Evolutionary conservation across 92 coral and sea anemone genomes (phyloP), one percentile per base, ranked within the genome.

Genomic region (Palythoa grandis): DNA sequence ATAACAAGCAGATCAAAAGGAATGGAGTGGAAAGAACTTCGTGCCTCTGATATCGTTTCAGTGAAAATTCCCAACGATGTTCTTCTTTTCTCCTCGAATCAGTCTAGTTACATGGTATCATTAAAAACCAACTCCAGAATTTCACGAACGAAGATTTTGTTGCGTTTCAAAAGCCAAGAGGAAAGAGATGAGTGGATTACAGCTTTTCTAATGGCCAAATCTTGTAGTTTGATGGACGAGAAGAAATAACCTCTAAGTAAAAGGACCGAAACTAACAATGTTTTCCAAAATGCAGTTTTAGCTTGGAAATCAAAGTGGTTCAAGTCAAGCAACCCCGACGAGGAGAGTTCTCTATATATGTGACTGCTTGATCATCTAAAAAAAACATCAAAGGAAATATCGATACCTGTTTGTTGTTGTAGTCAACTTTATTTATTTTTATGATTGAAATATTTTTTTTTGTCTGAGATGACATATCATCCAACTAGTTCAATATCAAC

Each of bases 171-270:
- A 47, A 22, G 60, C 22, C 85, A 80, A 19, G 85, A 80, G 15
- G 85, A 80, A 68, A 80, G 85, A 23, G 85, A 80, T 53, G 85
- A 66, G 58, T 80, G 85, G 85, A 66, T 80, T 23, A 80, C 85
- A 14, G 74, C 74, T n/a, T 68, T 80, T 65, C 47, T 80, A 3
- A 80, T 80, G 85, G 85, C 85, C 57, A 80, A 80, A 24, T 80
- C 85, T 15, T 80, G 74, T 38, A 80, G 85, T 53, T 63, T 80
- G 85, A 37, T 80, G 85, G 85, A 80, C 47, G 85, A 80, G 24
- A 80, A 79, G 85, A 66, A 66, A 66, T 52, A 80, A n/a, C 13
- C 15, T 56, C 4, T 52, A 24, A 76, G 13, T 16, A 24, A 29
- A 25, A 25, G 11, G 53, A 76, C 66, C 22, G 66, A 37, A 53